Conservation (phyloP, 2,113 vertebrate species). For the Cisticola juncidis region DNA sequence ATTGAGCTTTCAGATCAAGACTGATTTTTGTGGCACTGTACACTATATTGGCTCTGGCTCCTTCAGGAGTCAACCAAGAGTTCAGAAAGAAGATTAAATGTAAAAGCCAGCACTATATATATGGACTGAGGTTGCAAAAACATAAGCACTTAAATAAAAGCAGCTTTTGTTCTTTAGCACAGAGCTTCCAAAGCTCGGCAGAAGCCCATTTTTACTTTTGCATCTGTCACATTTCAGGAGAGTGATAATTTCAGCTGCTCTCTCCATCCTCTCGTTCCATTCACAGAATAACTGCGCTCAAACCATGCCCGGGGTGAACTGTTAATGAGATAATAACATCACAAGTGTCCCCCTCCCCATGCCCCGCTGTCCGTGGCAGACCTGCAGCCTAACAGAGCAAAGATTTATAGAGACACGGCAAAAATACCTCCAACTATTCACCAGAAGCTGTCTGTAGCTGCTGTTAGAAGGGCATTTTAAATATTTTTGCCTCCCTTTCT, state of each 20-base stretch:
- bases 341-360: neutral
- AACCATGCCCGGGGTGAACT: neutral
- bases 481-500: neutral
- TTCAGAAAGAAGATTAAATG: neutral
- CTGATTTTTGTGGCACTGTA: neutral
- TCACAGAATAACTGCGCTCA: neutral
- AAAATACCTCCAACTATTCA: neutral
- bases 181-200: neutral
- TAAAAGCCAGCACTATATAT: neutral
- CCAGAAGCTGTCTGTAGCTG: neutral
- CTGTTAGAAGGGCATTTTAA: neutral
- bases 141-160: neutral
- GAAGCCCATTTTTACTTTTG: neutral
- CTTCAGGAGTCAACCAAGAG: neutral
- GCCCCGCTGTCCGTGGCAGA: neutral
- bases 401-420: neutral
- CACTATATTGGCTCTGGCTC: neutral
- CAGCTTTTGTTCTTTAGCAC: neutral
- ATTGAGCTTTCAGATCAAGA: neutral
- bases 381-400: neutral
- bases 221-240: neutral
- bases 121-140: neutral
- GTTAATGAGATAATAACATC: neutral
- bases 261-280: neutral
- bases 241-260: neutral